Evolutionary conservation across 1,140 invertebrate species (phyloP), one percentile per base, ranked within the genome.

Genomic region (Bombus waltoni): DNA sequence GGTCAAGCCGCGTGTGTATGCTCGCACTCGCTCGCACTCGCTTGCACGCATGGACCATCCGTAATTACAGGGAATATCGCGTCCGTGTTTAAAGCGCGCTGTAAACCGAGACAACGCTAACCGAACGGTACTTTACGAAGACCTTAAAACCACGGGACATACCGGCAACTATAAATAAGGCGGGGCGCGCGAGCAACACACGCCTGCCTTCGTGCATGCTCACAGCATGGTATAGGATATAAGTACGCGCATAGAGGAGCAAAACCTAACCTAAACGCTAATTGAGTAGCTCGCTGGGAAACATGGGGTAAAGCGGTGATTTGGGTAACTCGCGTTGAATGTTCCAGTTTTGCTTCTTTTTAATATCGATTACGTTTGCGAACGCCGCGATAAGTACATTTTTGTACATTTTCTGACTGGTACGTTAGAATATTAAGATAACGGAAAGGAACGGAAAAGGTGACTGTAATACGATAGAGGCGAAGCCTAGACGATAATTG

Each of bases 81-180:
- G 11, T 10, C 35, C 22, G 22, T 2, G 57, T 25, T 40, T 9
- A 44, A 25, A n/a, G 44, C 32, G 32, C 44, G 72, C 42, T 62
- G 22, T 13, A n/a, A 72, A 72, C 47, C 40, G 72, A 66, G 42
- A 32, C 72, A 47, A 35, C 79, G 32, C 35, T 6, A 42, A 65
- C 25, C 44, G 38, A 71, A 77, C 74, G 74, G n/a, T 70, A 78
- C 82, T 78, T 70, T 8, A 25, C 65, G 38, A 47, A 83, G 76
- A 78, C 65, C 32, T 78, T 72, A 44, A 32, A 84, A 84, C 68
- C 75, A 32, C 53, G 83, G 76, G 83, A 79, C 83, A 72, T 72
- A 72, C 83, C 75, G 66, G 15, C 40, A n/a, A 84, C 83, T 84
- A 84, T 84, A 84, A 84, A 84, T 84, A 84, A 84, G 75, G 76